Percentiles rank a stretch among this genome's conserved stretches.
Evolutionary conservation across 1,140 invertebrate species (phyloP).

Genomic region (Diachasma alloeum): DNA sequence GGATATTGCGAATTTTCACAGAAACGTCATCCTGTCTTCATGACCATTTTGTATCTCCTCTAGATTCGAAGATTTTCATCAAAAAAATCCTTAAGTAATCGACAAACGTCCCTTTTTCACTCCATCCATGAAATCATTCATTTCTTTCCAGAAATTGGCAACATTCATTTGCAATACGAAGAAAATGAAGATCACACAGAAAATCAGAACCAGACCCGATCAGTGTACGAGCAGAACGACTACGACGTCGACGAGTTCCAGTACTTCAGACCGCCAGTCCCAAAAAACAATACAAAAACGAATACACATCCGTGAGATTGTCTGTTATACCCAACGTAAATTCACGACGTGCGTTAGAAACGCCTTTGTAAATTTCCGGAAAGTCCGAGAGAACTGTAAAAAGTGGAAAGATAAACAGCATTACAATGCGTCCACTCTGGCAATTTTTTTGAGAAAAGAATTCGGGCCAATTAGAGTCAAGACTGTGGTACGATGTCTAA

Average conservation of each 20-base stretch:
- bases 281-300: not conserved
- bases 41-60: too few species aligned
- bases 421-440: not conserved
- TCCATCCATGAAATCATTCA: too few species aligned
- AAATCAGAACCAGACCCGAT: not conserved
- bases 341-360: too few species aligned
- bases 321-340: too few species aligned
- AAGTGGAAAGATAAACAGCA: not conserved
- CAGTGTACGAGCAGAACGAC: not conserved
- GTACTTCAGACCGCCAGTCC: not conserved
- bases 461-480: slow-evolving; percentile 24
- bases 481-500: not conserved
- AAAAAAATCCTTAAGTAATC: too few species aligned
- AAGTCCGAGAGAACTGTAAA: not conserved
- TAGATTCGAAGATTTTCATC: too few species aligned
- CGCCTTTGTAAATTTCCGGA: too few species aligned
- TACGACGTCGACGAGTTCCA: not conserved
- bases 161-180: not conserved
- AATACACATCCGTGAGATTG: not conserved
- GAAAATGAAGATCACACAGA: not conserved
- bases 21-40: too few species aligned
- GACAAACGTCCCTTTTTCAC: too few species aligned
- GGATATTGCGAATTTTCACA: too few species aligned
- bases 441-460: slow-evolving; percentile 9
- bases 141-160: not conserved